These are phyloP conservation scores for Pseudopodoces humilis DNA, from an alignment of 2,113 vertebrate genomes.

Conservation along the genomic window DNA sequence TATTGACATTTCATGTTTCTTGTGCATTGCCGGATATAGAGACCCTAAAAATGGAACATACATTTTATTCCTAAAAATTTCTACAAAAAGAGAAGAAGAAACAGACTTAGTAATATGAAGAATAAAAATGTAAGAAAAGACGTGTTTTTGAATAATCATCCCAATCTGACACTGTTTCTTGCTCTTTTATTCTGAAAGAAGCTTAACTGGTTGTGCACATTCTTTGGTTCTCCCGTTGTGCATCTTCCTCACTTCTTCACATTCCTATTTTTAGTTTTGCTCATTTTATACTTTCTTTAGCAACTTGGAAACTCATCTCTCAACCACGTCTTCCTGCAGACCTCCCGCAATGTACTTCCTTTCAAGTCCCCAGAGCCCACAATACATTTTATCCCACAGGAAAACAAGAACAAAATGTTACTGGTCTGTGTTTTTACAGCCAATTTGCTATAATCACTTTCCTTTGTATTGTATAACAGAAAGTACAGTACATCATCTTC, in stretches of 20 bases:
- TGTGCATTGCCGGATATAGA: not conserved
- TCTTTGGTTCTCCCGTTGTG: not conserved
- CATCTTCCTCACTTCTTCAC: not conserved
- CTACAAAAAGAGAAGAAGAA: not conserved
- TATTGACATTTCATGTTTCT: not conserved
- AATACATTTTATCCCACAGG: not conserved
- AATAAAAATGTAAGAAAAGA: not conserved
- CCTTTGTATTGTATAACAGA: slow-evolving; percentile 47
- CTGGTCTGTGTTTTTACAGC: slow-evolving; percentile 33
- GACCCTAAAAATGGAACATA: not conserved
- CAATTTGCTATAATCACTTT: slow-evolving; percentile 60
- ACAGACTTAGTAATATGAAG: not conserved
- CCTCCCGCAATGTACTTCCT: not conserved
- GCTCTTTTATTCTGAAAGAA: slow-evolving; percentile 12
- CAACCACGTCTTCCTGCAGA: not conserved
- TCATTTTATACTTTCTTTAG: slow-evolving; percentile 20
- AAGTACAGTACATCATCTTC: slow-evolving; percentile 40
- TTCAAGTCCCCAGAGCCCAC: not conserved
- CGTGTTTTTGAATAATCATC: not conserved
- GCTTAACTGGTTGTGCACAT: not conserved
- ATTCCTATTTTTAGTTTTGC: not conserved
- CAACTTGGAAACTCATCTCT: not conserved
- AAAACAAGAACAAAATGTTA: slow-evolving; percentile 61
- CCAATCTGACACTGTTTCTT: not conserved
- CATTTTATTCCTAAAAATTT: not conserved